Conservation (phyloP, 2,113 vertebrate species). For the Actenoides hombroni region DNA sequence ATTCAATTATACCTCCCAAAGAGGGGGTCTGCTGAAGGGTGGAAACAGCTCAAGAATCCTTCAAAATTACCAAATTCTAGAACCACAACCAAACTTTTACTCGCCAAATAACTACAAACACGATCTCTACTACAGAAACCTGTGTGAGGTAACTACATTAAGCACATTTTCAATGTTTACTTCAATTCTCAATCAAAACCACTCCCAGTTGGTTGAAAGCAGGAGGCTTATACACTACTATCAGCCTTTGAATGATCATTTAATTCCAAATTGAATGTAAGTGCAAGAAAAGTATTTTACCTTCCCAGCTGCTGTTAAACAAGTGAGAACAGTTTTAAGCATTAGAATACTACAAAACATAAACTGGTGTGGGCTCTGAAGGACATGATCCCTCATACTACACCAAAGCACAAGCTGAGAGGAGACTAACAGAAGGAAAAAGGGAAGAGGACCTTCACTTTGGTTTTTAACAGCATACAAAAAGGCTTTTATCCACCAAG, state of each 20-base stretch:
- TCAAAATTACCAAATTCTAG: background rate
- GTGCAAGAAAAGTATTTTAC: background rate
- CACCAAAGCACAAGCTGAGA: background rate
- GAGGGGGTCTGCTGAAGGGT: background rate
- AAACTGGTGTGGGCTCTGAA: background rate
- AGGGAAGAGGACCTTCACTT: background rate
- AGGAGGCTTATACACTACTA: background rate
- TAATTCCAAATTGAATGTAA: background rate
- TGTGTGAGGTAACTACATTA: background rate
- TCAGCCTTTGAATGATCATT: background rate
- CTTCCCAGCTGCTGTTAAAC: background rate
- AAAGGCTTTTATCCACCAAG: background rate
- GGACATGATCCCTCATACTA: background rate
- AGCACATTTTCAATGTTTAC: background rate
- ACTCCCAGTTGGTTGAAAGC: background rate
- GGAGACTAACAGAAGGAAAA: background rate
- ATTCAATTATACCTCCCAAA: background rate
- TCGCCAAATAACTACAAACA: background rate
- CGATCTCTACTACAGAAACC: background rate
- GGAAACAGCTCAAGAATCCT: background rate
- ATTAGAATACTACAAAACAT: background rate
- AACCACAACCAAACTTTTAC: background rate
- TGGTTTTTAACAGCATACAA: background rate
- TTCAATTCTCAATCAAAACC: background rate
- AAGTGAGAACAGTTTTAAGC: background rate